Conservation (phyloP, 2,888 invertebrate genomes). For the Orthosia incerta region DNA sequence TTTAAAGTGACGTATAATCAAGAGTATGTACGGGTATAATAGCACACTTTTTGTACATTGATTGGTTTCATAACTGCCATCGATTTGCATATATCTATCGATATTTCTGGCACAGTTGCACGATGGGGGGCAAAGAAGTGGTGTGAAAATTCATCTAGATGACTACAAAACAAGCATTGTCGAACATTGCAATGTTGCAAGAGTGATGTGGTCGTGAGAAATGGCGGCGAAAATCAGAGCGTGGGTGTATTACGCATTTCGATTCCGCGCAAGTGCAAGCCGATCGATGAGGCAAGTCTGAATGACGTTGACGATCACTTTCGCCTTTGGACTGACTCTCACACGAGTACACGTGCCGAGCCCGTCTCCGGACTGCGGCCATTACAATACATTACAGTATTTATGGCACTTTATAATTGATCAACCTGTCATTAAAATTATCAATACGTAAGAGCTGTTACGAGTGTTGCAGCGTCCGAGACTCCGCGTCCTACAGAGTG, state of each 20-base stretch:
- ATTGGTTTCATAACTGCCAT: constrained; percentile 73
- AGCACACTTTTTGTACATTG: constrained; percentile 66
- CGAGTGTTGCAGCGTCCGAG: constrained; percentile 16
- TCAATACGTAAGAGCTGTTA: constrained; percentile 42
- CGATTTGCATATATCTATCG: constrained; percentile 81
- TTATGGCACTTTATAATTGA: constrained; percentile 46
- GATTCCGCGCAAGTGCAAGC: constrained; percentile 79
- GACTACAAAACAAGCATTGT: constrained; percentile 79
- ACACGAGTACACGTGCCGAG: constrained; percentile 52
- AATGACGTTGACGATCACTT: constrained; percentile 82
- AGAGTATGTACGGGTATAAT: constrained; percentile 58
- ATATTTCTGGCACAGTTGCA: constrained; percentile 74
- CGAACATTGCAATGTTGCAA: constrained; percentile 78
- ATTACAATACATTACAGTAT: constrained; percentile 48
- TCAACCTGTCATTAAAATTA: constrained; percentile 38
- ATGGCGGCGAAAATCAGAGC: constrained; percentile 84
- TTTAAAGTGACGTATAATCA: constrained; percentile 69
- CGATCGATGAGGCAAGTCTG: constrained; percentile 83
- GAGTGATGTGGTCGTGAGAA: constrained; percentile 86
- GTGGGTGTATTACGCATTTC: constrained; percentile 86
- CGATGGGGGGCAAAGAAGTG: constrained; percentile 74
- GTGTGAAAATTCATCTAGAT: constrained; percentile 80
- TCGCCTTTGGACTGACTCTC: constrained; percentile 79
- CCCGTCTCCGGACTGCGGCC: constrained; percentile 17
- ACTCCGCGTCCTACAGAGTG: constrained; percentile 21